Conservation (phyloP, 2,113 vertebrate genomes). For the Callithrix jacchus region DNA sequence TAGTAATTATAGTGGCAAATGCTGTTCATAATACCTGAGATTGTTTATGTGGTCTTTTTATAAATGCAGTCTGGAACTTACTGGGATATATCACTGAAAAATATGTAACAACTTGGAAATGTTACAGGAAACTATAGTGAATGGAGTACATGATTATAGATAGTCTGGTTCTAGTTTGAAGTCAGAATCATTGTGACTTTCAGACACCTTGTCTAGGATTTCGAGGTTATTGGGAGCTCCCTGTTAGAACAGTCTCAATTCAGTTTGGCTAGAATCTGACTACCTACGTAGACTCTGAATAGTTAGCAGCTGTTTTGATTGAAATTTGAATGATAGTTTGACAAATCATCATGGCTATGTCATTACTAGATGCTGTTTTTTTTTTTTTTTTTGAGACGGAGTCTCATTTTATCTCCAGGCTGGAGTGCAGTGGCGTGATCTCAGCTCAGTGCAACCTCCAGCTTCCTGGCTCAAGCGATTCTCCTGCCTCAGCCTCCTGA, state of each 20-base stretch:
- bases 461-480: too few relatives aligned
- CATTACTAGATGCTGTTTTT: not conserved
- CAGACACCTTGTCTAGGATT: not conserved
- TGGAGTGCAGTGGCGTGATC: too few relatives aligned
- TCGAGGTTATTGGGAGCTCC: not conserved
- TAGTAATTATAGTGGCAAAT: constrained; percentile 52
- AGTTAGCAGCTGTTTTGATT: constrained; percentile 47
- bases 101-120: constrained; percentile 42
- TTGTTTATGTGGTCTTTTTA: constrained; percentile 41
- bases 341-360: not conserved
- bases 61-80: constrained; percentile 48
- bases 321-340: constrained; percentile 42
- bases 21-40: constrained; percentile 28
- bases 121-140: constrained; percentile 28
- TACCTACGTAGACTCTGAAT: constrained; percentile 20
- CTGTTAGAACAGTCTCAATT: constrained; percentile 33
- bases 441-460: too few relatives aligned
- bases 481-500: too few relatives aligned
- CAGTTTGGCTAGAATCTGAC: constrained; percentile 20
- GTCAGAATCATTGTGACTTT: constrained; percentile 31
- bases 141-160: constrained; percentile 3
- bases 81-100: constrained; percentile 42
- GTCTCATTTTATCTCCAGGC: too few relatives aligned
- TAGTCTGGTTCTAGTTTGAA: constrained; percentile 34
- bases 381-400: not conserved